phyloP scores from a whole-genome alignment of 2,888 invertebrate genomes.

The Patella pellucida region DNA sequence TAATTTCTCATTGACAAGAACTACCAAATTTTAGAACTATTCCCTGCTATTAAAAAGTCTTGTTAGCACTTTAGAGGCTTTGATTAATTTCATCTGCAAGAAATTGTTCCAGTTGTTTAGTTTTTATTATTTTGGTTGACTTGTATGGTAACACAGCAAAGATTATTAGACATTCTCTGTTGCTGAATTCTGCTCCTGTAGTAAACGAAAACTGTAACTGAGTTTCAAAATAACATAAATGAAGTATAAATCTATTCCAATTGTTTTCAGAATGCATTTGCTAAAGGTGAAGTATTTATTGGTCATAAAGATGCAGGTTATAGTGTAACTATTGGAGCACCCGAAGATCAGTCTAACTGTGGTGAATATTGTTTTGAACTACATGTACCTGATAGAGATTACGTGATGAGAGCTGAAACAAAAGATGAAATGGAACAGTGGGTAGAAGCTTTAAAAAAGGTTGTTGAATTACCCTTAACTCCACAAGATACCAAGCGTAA shows the following conservation, averaged over 20 bases:
- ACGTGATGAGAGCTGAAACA: slow-evolving; percentile 83
- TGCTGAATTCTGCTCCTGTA: too few species aligned
- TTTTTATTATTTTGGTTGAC: too few species aligned
- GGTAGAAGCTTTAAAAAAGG: slow-evolving; percentile 83
- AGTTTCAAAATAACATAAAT: too few species aligned
- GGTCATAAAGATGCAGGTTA: slow-evolving; percentile 85
- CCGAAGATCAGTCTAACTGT: slow-evolving; percentile 76
- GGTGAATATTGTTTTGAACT: slow-evolving; percentile 86
- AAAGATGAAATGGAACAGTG: slow-evolving; percentile 85
- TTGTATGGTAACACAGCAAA: too few species aligned
- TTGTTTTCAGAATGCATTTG: slow-evolving; percentile 80
- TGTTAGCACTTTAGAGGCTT: too few species aligned
- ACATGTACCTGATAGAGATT: slow-evolving; percentile 85
- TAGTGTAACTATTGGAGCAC: slow-evolving; percentile 80
- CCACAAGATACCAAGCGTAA: slow-evolving; percentile 78
- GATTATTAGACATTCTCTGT: too few species aligned
- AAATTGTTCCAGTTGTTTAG: too few species aligned
- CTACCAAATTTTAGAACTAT: too few species aligned
- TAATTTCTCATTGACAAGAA: too few species aligned
- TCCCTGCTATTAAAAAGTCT: too few species aligned
- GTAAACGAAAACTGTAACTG: too few species aligned
- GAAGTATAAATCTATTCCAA: neutral
- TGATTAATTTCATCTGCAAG: too few species aligned
- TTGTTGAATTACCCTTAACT: slow-evolving; percentile 82
- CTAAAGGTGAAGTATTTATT: slow-evolving; percentile 91